A percentile compares a stretch with the other conserved stretches of the same genome.
These are phyloP conservation scores for Alosa alosa DNA, from an alignment of 2,113 vertebrate species.

Conservation along the genomic window DNA sequence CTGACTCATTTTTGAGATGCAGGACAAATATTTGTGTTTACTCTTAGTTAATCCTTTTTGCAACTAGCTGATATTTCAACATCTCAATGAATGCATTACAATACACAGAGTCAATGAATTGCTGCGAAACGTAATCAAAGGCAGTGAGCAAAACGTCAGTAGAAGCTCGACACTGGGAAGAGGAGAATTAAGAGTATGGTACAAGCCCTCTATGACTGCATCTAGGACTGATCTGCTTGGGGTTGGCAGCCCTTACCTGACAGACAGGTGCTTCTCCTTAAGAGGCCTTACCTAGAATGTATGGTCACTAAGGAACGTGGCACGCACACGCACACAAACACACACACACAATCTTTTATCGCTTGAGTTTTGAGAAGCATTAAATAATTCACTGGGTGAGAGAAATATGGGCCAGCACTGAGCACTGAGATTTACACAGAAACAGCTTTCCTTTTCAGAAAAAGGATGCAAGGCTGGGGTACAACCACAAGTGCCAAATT, in stretches of 20 bases:
- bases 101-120: background rate
- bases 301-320: background rate
- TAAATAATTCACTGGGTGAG: slow-evolving; percentile 30
- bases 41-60: background rate
- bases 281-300: background rate
- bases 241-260: background rate
- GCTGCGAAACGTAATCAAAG: background rate
- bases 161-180: too few species aligned
- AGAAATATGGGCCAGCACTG: background rate
- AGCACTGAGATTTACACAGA: background rate
- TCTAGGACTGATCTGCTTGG: background rate
- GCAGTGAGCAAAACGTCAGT: background rate
- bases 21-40: too few species aligned
- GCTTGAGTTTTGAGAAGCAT: background rate
- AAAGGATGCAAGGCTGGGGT: background rate
- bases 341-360: background rate
- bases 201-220: too few species aligned
- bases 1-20: background rate
- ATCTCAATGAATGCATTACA: background rate
- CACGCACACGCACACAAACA: slow-evolving; percentile 22
- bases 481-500: background rate
- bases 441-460: background rate
- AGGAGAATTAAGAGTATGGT: too few species aligned
- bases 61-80: background rate
- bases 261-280: background rate